Evolutionary conservation across 1,140 invertebrate genomes (phyloP).

Genomic region (Hycleus cichorii): DNA sequence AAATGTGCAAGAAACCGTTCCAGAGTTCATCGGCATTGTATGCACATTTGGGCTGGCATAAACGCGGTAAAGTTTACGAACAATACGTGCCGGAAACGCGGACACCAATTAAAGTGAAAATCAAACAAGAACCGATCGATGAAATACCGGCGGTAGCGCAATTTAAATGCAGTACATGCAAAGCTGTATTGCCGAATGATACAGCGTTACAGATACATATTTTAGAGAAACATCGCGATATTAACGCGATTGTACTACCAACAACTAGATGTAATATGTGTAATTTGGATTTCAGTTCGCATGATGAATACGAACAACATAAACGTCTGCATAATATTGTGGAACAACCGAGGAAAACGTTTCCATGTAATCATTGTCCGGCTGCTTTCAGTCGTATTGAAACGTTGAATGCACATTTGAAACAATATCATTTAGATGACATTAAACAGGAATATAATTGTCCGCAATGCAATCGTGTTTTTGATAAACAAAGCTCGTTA

Average conservation of each 20-base stretch:
- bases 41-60: slow-evolving; percentile 36
- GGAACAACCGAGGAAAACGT: slow-evolving; percentile 24
- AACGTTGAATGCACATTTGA: slow-evolving; percentile 28
- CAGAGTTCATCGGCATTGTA: slow-evolving; percentile 23
- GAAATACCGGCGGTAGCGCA: not conserved
- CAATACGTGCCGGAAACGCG: slow-evolving; percentile 2
- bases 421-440: slow-evolving; percentile 23
- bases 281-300: slow-evolving; percentile 30
- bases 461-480: slow-evolving; percentile 29
- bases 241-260: slow-evolving; percentile 27
- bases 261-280: slow-evolving; percentile 29
- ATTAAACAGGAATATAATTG: slow-evolving; percentile 26
- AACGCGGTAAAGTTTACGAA: slow-evolving; percentile 20
- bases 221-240: slow-evolving; percentile 32
- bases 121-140: slow-evolving; percentile 15
- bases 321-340: slow-evolving; percentile 30
- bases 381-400: slow-evolving; percentile 29
- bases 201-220: slow-evolving; percentile 35
- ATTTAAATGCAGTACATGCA: slow-evolving; percentile 28
- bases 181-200: slow-evolving; percentile 27
- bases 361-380: slow-evolving; percentile 28
- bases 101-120: not conserved
- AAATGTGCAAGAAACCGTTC: slow-evolving; percentile 30
- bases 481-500: slow-evolving; percentile 34
- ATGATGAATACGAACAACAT: slow-evolving; percentile 34